Conservation (phyloP, 1,140 invertebrate species). For the Drepana arcuata region DNA sequence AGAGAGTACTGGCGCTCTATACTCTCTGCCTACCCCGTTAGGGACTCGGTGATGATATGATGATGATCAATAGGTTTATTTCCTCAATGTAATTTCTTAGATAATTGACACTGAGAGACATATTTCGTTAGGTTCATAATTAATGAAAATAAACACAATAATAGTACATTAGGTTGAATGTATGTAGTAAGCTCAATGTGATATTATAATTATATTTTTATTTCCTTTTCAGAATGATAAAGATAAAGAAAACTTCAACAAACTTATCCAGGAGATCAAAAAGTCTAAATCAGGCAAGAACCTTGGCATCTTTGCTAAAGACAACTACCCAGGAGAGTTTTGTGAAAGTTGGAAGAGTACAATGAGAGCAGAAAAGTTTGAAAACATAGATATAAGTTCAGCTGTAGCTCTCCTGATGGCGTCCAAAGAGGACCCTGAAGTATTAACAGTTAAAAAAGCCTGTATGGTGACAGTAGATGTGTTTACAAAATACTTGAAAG, state of each 20-base stretch:
- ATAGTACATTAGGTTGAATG: not conserved
- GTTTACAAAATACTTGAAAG: constrained; percentile 96
- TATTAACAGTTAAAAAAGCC: constrained; percentile 95
- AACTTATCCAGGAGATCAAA: constrained; percentile 89
- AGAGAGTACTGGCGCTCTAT: too few species aligned
- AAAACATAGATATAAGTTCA: constrained; percentile 90
- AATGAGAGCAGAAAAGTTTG: constrained; percentile 84
- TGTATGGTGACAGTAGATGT: constrained; percentile 94
- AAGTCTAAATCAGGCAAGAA: constrained; percentile 91
- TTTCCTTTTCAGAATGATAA: constrained; percentile 86
- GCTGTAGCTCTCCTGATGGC: constrained; percentile 91
- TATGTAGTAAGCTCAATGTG: not conserved
- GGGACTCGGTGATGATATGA: too few species aligned
- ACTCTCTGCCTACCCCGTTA: too few species aligned
- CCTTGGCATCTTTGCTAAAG: constrained; percentile 95
- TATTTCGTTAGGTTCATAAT: too few species aligned
- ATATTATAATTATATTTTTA: constrained; percentile 4
- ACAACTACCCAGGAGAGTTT: constrained; percentile 94
- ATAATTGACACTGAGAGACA: too few species aligned
- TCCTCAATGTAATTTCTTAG: too few species aligned
- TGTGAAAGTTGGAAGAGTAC: constrained; percentile 90
- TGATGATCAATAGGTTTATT: too few species aligned
- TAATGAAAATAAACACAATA: not conserved
- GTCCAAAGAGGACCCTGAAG: constrained; percentile 95
- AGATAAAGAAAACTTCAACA: constrained; percentile 94